Evolutionary conservation across 1,140 invertebrate species (phyloP).

Genomic region (Anagrus nilaparvatae): DNA sequence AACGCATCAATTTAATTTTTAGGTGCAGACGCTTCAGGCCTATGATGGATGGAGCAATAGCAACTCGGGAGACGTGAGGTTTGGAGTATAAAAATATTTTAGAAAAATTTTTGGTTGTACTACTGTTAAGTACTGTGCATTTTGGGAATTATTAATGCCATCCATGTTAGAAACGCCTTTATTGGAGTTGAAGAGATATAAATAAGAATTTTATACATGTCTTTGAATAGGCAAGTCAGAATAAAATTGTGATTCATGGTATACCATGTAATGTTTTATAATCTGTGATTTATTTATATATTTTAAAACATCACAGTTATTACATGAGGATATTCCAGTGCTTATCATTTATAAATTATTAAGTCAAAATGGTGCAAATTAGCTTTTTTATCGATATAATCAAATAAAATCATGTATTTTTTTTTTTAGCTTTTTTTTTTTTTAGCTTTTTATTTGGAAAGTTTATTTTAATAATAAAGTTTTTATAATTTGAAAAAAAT

Average conservation of each 20-base stretch:
- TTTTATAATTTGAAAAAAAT: too few species aligned
- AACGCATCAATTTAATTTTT: too few species aligned
- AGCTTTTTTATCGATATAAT: too few species aligned
- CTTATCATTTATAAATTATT: too few species aligned
- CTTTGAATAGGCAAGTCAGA: conserved; percentile 2
- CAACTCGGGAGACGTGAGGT: conserved; percentile 39
- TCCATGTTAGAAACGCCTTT: conserved; percentile 30
- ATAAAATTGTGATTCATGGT: conserved; percentile 10
- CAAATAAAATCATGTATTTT: too few species aligned
- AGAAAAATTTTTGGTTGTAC: conserved; percentile 27
- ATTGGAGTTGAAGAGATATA: conserved; percentile 24
- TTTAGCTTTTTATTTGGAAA: too few species aligned
- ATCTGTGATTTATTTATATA: too few species aligned
- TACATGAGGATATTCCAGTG: too few species aligned
- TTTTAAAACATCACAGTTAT: too few species aligned
- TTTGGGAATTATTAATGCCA: conserved; percentile 26
- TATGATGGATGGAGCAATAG: conserved; percentile 36
- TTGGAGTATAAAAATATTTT: conserved; percentile 24
- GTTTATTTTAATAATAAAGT: too few species aligned
- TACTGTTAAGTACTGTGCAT: conserved; percentile 6
- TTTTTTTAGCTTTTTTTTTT: too few species aligned
- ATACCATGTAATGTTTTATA: conserved; percentile 6
- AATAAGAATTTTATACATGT: conserved; percentile 21
- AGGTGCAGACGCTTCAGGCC: conserved; percentile 40
- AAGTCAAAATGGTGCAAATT: too few species aligned